These are phyloP conservation scores for Cheilosia pagana DNA, from an alignment of 2,888 invertebrate genomes.

Conservation along the genomic window DNA sequence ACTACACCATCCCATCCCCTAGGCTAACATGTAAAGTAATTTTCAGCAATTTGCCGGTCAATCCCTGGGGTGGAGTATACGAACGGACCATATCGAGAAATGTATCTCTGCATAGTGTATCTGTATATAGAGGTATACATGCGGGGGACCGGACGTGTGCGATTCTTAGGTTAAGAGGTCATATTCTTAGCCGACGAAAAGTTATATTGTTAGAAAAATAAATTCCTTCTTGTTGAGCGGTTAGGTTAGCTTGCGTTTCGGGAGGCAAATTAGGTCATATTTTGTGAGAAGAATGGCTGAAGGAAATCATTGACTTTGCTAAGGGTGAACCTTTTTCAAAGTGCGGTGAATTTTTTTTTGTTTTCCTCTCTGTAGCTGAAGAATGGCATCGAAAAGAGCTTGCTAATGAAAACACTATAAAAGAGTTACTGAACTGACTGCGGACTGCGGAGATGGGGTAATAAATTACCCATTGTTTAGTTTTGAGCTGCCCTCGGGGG, in stretches of 20 bases:
- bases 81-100: constrained; percentile 42
- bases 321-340: constrained; percentile 11
- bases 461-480: constrained; percentile 1
- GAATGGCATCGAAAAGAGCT: too few relatives aligned
- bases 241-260: constrained; percentile 29
- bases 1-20: neutral
- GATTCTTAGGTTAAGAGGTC: constrained; percentile 73
- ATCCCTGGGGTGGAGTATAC: constrained; percentile 67
- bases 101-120: neutral
- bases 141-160: constrained; percentile 42
- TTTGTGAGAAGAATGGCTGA: constrained; percentile 28
- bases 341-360: too few relatives aligned
- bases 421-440: too few relatives aligned
- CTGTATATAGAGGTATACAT: neutral
- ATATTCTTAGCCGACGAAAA: constrained; percentile 70
- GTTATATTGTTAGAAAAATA: constrained; percentile 59
- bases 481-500: neutral
- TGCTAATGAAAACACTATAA: too few relatives aligned
- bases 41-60: constrained; percentile 75
- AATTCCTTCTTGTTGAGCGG: constrained; percentile 42
- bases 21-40: constrained; percentile 73
- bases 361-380: too few relatives aligned
- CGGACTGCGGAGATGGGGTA: neutral
- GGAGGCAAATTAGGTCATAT: constrained; percentile 67
- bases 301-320: constrained; percentile 61